A percentile compares a stretch with the other conserved stretches of the same genome.
Evolutionary conservation across 2,113 vertebrate species (phyloP).

Genomic region (Leiothrix lutea): DNA sequence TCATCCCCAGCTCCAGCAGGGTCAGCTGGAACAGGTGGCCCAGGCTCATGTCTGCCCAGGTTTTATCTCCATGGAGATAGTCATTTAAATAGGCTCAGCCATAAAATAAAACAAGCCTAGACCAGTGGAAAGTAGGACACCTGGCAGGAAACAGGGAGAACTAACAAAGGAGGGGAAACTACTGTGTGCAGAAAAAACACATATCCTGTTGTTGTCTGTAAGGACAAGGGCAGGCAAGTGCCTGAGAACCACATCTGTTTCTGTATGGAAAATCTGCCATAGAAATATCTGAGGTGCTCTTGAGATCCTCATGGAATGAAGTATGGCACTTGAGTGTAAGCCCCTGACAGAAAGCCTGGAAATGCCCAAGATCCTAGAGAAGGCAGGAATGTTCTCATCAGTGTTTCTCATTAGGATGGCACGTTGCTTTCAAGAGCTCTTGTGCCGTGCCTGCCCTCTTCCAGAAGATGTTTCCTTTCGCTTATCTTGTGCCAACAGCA

Average conservation of each 20-base stretch:
- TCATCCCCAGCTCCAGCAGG: neutral
- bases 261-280: neutral
- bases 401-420: neutral
- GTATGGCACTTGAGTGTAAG: neutral
- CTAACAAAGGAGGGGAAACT: neutral
- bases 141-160: neutral
- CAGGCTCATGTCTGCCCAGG: neutral
- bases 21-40: neutral
- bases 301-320: neutral
- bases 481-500: neutral
- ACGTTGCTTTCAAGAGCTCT: neutral
- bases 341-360: neutral
- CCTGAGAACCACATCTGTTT: neutral
- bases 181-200: neutral
- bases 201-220: neutral
- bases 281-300: neutral
- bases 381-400: neutral
- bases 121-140: neutral
- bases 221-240: neutral
- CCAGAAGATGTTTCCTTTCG: neutral
- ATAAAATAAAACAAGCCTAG: neutral
- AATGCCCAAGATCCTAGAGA: neutral
- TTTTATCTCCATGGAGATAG: neutral
- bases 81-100: neutral
- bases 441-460: neutral